These are phyloP conservation scores for Odontocerum albicorne DNA, from an alignment of 2,888 invertebrate genomes.

Conservation along the genomic window DNA sequence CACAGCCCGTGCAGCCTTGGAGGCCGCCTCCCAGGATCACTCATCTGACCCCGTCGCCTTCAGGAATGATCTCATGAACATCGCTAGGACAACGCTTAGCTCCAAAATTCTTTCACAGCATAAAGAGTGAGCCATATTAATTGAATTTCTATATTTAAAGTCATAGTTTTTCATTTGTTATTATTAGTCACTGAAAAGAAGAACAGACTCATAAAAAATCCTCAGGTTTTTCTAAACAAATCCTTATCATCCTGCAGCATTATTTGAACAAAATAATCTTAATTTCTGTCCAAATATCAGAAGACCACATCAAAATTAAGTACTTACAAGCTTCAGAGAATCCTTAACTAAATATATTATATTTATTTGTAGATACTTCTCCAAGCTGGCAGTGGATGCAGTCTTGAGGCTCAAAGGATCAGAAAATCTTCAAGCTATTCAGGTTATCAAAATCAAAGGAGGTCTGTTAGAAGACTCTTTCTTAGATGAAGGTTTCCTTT, in stretches of 20 bases:
- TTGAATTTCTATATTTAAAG: no score
- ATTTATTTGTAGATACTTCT: constrained; percentile 67
- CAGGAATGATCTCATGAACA: constrained; percentile 88
- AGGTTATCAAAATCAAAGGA: constrained; percentile 96
- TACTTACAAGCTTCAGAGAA: neutral
- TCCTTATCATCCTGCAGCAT: no score
- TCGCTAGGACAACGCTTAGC: constrained; percentile 95
- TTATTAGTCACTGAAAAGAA: no score
- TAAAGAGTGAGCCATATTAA: constrained; percentile 77
- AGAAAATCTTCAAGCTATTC: constrained; percentile 93
- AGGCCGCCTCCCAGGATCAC: constrained; percentile 79
- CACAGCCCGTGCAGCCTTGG: constrained; percentile 81
- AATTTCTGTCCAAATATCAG: no score
- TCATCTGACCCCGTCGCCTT: constrained; percentile 77
- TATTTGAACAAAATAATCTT: no score
- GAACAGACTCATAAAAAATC: no score
- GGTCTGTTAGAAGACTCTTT: constrained; percentile 93
- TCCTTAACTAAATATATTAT: neutral
- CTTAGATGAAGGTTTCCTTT: constrained; percentile 90
- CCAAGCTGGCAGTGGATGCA: constrained; percentile 93
- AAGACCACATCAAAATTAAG: no score
- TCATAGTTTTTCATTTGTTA: no score
- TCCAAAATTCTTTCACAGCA: constrained; percentile 98
- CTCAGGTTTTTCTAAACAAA: no score
- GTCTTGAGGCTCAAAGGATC: constrained; percentile 93